These are phyloP conservation scores for Megalonaias nervosa DNA, from an alignment of 1,140 invertebrate species.

Conservation along the genomic window DNA sequence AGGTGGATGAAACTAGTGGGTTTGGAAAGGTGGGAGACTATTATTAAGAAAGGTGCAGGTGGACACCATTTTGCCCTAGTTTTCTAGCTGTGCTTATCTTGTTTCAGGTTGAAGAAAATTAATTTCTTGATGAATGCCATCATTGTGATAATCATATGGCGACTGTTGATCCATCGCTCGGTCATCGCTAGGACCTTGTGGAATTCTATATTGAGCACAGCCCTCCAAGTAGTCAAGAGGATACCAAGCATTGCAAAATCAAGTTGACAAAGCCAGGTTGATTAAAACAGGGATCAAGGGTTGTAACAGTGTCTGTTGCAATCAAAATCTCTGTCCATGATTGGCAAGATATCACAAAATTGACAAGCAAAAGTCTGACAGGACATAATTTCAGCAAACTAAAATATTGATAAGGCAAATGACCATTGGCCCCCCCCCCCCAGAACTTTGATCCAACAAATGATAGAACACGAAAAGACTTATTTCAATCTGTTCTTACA, in stretches of 20 bases:
- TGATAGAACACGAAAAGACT: no score
- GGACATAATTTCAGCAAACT: no score
- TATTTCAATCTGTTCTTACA: no score
- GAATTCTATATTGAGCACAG: conserved; percentile 53
- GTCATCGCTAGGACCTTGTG: conserved; percentile 51
- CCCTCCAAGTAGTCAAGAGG: conserved; percentile 46
- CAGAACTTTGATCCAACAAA: no score
- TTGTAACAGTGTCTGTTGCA: no score
- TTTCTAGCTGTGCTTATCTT: neutral
- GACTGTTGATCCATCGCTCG: conserved; percentile 50
- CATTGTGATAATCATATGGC: conserved; percentile 42
- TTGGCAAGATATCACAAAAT: no score
- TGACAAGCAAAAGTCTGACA: no score
- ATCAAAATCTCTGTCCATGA: no score
- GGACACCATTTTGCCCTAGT: neutral
- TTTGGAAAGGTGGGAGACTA: neutral
- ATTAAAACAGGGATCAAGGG: no score
- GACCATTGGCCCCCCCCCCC: no score
- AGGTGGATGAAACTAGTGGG: neutral
- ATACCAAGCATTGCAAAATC: conserved; percentile 45
- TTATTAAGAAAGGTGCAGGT: neutral
- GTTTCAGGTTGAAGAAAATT: conserved; percentile 47
- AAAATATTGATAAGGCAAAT: no score
- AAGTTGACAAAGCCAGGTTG: neutral
- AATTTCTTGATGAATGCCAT: conserved; percentile 45